phyloP scores from a whole-genome alignment of 30 jellyfish, hydroid and myxozoan genomes.

The Chrysaora quinquecirrha region DNA sequence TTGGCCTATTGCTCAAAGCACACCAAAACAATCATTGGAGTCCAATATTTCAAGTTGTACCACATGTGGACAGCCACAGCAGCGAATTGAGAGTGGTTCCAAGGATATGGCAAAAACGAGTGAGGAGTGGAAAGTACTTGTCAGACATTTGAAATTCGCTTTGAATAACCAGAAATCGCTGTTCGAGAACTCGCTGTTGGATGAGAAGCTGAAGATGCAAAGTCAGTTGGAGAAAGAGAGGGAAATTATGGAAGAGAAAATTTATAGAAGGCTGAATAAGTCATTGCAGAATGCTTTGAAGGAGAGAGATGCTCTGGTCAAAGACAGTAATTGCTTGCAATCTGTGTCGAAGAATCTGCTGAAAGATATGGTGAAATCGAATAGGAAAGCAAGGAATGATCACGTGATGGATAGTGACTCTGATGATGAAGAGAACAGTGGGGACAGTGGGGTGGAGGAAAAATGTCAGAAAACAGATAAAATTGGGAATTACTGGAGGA shows the following conservation, averaged over 20 bases:
- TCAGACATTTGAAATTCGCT: constrained; percentile 57
- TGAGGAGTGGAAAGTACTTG: constrained; percentile 54
- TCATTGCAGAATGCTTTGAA: constrained; percentile 34
- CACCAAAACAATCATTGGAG: constrained; percentile 54
- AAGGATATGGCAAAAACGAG: constrained; percentile 32
- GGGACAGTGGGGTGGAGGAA: constrained; percentile 62
- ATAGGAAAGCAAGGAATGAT: constrained; percentile 1
- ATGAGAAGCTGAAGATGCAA: constrained; percentile 57
- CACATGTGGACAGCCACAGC: constrained; percentile 13
- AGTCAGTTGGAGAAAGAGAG: constrained; percentile 47
- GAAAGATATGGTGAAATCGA: constrained; percentile 44
- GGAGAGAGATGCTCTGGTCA: constrained; percentile 29
- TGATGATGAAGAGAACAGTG: constrained; percentile 54
- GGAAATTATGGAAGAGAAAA: constrained; percentile 41
- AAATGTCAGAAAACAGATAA: constrained; percentile 29
- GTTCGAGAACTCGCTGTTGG: constrained; percentile 50
- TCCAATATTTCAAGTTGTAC: not conserved
- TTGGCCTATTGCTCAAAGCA: constrained; percentile 68
- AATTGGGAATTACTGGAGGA: constrained; percentile 65
- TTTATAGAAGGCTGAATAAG: constrained; percentile 37
- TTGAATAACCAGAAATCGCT: constrained; percentile 58
- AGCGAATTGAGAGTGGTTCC: not conserved
- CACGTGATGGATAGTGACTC: constrained; percentile 31
- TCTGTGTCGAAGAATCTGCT: constrained; percentile 26
- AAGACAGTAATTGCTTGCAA: constrained; percentile 21